phyloP scores from a whole-genome alignment of 2,797 vertebrate genomes.

The Rhynchotus rufescens region DNA sequence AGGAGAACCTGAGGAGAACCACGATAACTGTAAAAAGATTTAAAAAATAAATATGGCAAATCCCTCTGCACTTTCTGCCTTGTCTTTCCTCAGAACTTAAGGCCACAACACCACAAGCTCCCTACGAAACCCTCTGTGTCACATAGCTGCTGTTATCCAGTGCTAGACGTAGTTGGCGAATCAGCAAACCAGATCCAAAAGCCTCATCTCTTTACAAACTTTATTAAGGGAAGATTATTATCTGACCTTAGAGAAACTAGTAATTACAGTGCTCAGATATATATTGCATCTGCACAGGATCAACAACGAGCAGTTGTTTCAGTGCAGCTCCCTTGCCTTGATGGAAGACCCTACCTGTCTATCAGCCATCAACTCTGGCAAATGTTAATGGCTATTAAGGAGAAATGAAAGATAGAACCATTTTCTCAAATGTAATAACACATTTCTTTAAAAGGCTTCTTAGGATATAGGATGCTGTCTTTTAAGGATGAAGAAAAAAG shows the following conservation, averaged over 20 bases:
- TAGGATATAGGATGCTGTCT: slow-evolving; percentile 23
- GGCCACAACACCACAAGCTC: neutral
- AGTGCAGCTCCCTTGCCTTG: neutral
- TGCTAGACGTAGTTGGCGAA: neutral
- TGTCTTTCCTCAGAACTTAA: slow-evolving; percentile 35
- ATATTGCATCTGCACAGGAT: slow-evolving; percentile 30
- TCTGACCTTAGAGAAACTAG: slow-evolving; percentile 12
- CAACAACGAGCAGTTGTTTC: slow-evolving; percentile 51
- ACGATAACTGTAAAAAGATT: neutral
- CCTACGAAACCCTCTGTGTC: neutral
- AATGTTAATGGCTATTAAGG: slow-evolving; percentile 50
- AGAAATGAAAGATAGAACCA: slow-evolving; percentile 24
- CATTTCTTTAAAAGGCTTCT: slow-evolving; percentile 49
- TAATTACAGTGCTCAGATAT: slow-evolving; percentile 19
- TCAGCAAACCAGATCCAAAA: neutral
- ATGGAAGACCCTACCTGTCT: slow-evolving; percentile 15
- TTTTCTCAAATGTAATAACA: slow-evolving; percentile 30
- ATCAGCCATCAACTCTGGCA: slow-evolving; percentile 25
- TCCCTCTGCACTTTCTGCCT: slow-evolving; percentile 15
- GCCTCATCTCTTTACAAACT: neutral
- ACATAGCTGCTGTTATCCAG: neutral
- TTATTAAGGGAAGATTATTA: slow-evolving; percentile 11
- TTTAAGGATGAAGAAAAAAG: neutral
- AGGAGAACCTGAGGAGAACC: neutral
- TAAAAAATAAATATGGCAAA: neutral